Evolutionary conservation across 2,888 invertebrate species (phyloP).

Genomic region (Synanthedon formicaeformis): DNA sequence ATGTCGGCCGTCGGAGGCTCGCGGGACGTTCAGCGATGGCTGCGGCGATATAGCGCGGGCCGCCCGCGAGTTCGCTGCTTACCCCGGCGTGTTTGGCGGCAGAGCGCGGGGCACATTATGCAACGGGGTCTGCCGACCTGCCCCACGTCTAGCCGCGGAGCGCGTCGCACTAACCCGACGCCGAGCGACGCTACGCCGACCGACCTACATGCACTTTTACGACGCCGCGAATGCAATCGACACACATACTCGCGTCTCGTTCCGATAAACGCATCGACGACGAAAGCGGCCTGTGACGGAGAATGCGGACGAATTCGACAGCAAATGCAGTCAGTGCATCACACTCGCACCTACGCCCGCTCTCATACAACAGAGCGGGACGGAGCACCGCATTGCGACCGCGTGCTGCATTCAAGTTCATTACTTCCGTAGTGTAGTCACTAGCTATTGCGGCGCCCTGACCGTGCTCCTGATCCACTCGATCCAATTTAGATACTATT

Average conservation of each 20-base stretch:
- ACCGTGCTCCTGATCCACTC: constrained; percentile 39
- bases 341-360: constrained; percentile 53
- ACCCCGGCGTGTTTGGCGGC: constrained; percentile 32
- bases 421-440: constrained; percentile 61
- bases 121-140: constrained; percentile 52
- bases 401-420: constrained; percentile 69
- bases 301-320: constrained; percentile 68
- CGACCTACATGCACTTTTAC: constrained; percentile 71
- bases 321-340: constrained; percentile 64
- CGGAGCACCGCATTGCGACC: constrained; percentile 44
- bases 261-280: constrained; percentile 70
- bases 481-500: constrained; percentile 13
- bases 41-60: constrained; percentile 9
- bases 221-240: constrained; percentile 65
- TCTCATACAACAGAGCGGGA: constrained; percentile 49
- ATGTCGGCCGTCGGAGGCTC: constrained; percentile 14
- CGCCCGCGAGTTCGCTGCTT: constrained; percentile 17
- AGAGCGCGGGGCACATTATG: constrained; percentile 52
- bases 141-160: constrained; percentile 58
- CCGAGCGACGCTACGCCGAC: constrained; percentile 46
- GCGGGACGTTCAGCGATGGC: constrained; percentile 11
- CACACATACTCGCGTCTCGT: constrained; percentile 70
- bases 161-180: constrained; percentile 58
- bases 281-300: constrained; percentile 68
- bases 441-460: constrained; percentile 33